Percentiles rank a stretch among this genome's conserved stretches.
Conservation (phyloP, 2,797 vertebrate species). For the Phylloscopus collybita region DNA sequence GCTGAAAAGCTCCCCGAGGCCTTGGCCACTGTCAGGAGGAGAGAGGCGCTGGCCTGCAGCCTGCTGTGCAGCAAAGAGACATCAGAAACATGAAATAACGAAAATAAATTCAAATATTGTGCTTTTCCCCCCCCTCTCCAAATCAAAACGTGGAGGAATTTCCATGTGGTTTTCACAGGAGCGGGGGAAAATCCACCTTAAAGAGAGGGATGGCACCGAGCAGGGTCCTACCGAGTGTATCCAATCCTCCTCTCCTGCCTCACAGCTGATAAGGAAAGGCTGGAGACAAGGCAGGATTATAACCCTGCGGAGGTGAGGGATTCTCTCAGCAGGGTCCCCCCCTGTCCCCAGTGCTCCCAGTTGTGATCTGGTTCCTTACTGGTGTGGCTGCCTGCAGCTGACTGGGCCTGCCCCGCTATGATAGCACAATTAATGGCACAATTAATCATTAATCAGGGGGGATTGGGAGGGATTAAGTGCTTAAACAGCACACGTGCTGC, state of each 20-base stretch:
- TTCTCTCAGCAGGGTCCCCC: too few relatives aligned
- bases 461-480: constrained; percentile 42
- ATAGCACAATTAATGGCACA: constrained; percentile 46
- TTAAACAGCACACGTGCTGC: not conserved
- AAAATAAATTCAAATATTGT: not conserved
- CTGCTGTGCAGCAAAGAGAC: not conserved
- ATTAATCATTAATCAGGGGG: constrained; percentile 61
- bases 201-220: accelerated
- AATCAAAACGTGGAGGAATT: not conserved
- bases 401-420: not conserved
- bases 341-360: not conserved
- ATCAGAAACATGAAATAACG: accelerated
- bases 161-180: accelerated
- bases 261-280: not conserved
- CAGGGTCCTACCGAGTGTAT: not conserved
- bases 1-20: not conserved
- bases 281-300: not conserved
- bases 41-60: not conserved
- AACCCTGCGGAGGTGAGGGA: not conserved
- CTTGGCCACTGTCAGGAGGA: not conserved
- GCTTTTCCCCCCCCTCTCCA: accelerated
- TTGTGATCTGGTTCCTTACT: not conserved
- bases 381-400: not conserved
- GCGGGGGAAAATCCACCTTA: not conserved
- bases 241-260: not conserved